phyloP scores from a whole-genome alignment of 2,113 vertebrate species.

The Megalops atlanticus region DNA sequence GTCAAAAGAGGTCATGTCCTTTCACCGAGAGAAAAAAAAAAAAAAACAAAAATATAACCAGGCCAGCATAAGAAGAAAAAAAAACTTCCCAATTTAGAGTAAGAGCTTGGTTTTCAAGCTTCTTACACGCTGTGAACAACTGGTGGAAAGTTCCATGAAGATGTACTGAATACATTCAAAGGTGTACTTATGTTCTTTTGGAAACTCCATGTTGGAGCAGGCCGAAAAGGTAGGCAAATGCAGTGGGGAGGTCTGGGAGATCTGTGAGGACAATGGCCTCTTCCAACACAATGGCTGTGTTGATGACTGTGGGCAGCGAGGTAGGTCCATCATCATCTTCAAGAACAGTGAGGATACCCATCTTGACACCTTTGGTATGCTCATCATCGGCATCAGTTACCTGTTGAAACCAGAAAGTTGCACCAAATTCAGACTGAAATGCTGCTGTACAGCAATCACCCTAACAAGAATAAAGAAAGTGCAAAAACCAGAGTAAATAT shows the following conservation, averaged over 20 bases:
- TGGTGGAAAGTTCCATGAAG: neutral
- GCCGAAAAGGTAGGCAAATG: constrained; percentile 4
- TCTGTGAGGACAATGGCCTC: constrained; percentile 6
- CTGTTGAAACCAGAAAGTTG: neutral
- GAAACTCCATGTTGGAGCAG: constrained; percentile 9
- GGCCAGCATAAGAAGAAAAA: too few relatives aligned
- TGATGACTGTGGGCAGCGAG: constrained; percentile 2
- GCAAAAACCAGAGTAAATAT: too few relatives aligned
- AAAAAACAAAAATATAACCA: too few relatives aligned
- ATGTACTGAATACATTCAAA: neutral
- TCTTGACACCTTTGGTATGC: constrained; percentile 6
- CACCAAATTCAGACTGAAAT: constrained; percentile 11
- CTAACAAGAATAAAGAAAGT: neutral
- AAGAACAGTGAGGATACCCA: constrained; percentile 21
- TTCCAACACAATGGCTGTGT: constrained; percentile 12
- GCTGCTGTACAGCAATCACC: too few relatives aligned
- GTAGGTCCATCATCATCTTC: constrained; percentile 13
- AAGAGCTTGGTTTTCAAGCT: neutral
- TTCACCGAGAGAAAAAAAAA: too few relatives aligned
- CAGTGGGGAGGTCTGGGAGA: constrained; percentile 11
- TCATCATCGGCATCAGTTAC: neutral
- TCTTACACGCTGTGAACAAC: neutral
- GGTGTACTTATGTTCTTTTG: constrained; percentile 6
- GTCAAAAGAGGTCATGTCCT: too few relatives aligned
- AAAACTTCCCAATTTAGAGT: too few relatives aligned